Conservation (phyloP, 2,888 invertebrate genomes). For the Venusia cambrica region DNA sequence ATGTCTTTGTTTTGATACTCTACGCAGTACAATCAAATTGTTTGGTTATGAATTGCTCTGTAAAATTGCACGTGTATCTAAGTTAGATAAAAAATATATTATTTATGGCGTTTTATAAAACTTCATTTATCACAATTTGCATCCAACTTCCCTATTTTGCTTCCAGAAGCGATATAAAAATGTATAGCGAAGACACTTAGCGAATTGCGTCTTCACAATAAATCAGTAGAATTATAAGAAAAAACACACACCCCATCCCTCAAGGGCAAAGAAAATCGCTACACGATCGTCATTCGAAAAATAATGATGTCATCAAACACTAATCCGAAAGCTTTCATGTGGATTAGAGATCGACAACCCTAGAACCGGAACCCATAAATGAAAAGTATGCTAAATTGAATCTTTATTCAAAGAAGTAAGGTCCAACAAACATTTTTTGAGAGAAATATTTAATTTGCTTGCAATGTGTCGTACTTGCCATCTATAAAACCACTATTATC, state of each 20-base stretch:
- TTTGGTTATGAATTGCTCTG: no score
- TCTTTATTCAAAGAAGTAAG: slow-evolving; percentile 32
- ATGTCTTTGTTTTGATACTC: background rate
- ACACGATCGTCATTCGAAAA: slow-evolving; percentile 75
- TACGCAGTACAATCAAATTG: no score
- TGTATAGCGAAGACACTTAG: slow-evolving; percentile 28
- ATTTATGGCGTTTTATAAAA: no score
- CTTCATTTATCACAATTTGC: slow-evolving; percentile 18
- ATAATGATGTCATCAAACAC: slow-evolving; percentile 81
- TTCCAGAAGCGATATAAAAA: slow-evolving; percentile 9
- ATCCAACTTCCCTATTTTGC: slow-evolving; percentile 5
- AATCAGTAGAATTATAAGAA: slow-evolving; percentile 55
- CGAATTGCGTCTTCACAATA: slow-evolving; percentile 56
- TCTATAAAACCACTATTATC: slow-evolving; percentile 50
- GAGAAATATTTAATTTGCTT: slow-evolving; percentile 18
- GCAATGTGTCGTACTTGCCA: slow-evolving; percentile 35
- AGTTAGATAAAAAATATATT: no score
- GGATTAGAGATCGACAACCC: slow-evolving; percentile 61
- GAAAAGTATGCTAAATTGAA: slow-evolving; percentile 26
- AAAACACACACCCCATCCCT: slow-evolving; percentile 48
- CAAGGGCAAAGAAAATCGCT: slow-evolving; percentile 62
- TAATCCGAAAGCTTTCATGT: slow-evolving; percentile 80
- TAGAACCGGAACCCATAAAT: slow-evolving; percentile 11
- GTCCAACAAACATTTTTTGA: background rate
- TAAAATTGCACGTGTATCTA: no score